Evolutionary conservation across 2,113 vertebrate genomes (phyloP), one percentile per base, ranked within the genome.

Genomic region (Thinocorus orbignyianus): DNA sequence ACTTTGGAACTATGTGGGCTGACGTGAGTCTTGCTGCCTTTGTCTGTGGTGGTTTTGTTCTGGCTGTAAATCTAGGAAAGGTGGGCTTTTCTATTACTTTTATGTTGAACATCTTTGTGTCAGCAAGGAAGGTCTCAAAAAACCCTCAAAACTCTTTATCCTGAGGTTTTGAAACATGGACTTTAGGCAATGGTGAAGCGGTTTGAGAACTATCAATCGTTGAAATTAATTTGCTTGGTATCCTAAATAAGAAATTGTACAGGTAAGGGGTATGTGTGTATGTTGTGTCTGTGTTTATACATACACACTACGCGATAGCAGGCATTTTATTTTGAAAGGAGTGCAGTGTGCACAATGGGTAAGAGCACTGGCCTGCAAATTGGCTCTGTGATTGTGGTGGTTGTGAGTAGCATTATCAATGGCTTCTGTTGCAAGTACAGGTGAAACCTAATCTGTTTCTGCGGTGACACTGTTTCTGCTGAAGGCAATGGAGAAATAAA

Each of bases 101-200:
- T 9, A 9, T 1, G 0, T 23, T 42, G 13, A 28, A 19, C 10
- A 20, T 51, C 37, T 20, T 76, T 23, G 30, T 20, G 0, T 37
- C 20, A 11, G 39, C 9, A 42, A 33, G 33, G 35, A 55, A 30
- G 17, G 11, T 37, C 46, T 54, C 17, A 41, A 48, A 54, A 57
- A n/a, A 13, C 5, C 9, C 26, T 25, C 24, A 24, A 4, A 2
- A 1, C 6, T 26, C 39, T 31, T 57, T 35, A 1, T 44, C 49
- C 24, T 11, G 64, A 26, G 58, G 14, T 51, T 15, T 1, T 87
- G 41, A 68, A 85, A 73, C 9, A 0, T 22, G 33, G 55, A 17
- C 15, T 31, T 42, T 0, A 23, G 44, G 35, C 33, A n/a, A 33
- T 8, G 13, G 33, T 16, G 3, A 41, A 25, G 72, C 0, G 39